A percentile compares a stretch with the other conserved stretches of the same genome.
Conservation (phyloP, 1,140 invertebrate genomes). For the Mamestra configurata region DNA sequence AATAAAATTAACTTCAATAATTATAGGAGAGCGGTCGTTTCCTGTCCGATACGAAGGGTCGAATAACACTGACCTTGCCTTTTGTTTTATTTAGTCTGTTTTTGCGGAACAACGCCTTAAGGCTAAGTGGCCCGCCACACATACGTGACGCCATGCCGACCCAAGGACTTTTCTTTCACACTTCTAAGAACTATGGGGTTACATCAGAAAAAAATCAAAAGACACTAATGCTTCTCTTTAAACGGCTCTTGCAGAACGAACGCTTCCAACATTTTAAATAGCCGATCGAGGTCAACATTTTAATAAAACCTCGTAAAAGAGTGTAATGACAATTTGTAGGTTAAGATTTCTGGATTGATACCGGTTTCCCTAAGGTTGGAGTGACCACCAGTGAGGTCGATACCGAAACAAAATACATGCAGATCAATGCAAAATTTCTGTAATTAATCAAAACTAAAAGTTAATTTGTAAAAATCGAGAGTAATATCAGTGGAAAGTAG, state of each 20-base stretch:
- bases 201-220: not conserved
- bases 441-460: not conserved
- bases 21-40: constrained; percentile 27
- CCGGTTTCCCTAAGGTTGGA: not conserved
- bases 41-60: constrained; percentile 13
- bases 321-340: not conserved
- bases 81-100: constrained; percentile 12
- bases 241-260: not conserved
- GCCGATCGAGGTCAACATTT: not conserved
- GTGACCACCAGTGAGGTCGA: not conserved
- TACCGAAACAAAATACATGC: not conserved
- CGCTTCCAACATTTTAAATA: constrained; percentile 5
- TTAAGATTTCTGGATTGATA: not conserved
- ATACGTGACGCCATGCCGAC: not conserved
- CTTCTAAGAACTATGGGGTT: not conserved
- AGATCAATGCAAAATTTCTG: not conserved
- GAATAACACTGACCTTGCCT: constrained; percentile 23
- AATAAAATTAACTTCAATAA: not conserved
- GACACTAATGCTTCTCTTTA: not conserved
- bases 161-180: not conserved
- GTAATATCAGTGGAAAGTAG: too few relatives aligned
- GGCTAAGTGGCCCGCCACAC: not conserved
- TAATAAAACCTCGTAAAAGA: constrained; percentile 19
- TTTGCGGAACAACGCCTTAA: not conserved
- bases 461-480: not conserved